A percentile compares a stretch with the other conserved stretches of the same genome.
Conservation (phyloP, 2,888 invertebrate species). For the Leptinotarsa haldemani region DNA sequence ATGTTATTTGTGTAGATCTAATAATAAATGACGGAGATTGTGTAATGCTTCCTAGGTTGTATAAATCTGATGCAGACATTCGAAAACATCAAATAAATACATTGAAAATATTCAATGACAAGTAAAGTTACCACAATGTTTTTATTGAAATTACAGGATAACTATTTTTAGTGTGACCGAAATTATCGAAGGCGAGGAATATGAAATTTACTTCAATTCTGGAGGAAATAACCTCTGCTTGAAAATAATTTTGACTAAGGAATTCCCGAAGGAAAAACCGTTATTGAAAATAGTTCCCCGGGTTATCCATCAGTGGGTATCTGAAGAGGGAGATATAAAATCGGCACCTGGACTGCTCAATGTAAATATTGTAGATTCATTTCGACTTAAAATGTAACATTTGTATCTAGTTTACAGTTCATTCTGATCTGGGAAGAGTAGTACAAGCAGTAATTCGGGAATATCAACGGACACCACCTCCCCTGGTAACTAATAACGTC, state of each 20-base stretch:
- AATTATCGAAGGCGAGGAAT: conserved; percentile 77
- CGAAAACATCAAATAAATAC: conserved; percentile 84
- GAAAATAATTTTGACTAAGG: conserved; percentile 74
- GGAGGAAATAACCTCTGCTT: conserved; percentile 75
- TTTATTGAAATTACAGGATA: conserved; percentile 1
- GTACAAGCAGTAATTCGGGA: conserved; percentile 85
- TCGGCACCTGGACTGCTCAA: conserved; percentile 82
- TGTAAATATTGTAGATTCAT: conserved; percentile 62
- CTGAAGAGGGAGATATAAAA: conserved; percentile 75
- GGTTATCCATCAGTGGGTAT: conserved; percentile 80
- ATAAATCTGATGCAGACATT: conserved; percentile 70
- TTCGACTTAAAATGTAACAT: conserved; percentile 24
- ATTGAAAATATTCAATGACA: conserved; percentile 84
- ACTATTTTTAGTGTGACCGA: conserved; percentile 73
- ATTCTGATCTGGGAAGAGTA: conserved; percentile 83
- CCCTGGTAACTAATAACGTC: conserved; percentile 55
- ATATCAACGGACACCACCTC: conserved; percentile 76
- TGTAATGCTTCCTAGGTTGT: conserved; percentile 70
- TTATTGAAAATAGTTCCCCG: conserved; percentile 75
- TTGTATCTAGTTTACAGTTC: conserved; percentile 73
- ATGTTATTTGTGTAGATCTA: neutral
- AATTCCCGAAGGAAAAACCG: conserved; percentile 83
- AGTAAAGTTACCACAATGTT: conserved; percentile 67
- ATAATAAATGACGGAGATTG: neutral
- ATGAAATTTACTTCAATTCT: conserved; percentile 77